Percentiles rank a stretch among this genome's conserved stretches.
phyloP scores from a whole-genome alignment of 2,797 vertebrate species.

The Sebastes trivittatus region DNA sequence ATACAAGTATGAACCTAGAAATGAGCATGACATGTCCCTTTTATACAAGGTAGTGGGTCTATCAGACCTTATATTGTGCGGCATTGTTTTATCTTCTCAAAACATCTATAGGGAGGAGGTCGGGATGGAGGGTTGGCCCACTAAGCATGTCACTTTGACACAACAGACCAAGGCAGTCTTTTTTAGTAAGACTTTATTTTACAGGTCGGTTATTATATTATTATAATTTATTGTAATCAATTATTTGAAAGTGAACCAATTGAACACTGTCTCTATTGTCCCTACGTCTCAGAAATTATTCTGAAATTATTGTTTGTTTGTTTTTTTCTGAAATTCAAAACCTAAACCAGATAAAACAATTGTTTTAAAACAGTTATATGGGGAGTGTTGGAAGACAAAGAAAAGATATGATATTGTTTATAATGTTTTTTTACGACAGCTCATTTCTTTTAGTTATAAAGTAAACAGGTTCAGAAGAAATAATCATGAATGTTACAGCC shows the following conservation, averaged over 20 bases:
- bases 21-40: too few relatives aligned
- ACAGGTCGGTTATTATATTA: not conserved
- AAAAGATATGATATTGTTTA: not conserved
- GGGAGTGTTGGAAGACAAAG: not conserved
- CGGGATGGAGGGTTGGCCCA: too few relatives aligned
- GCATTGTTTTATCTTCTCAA: not conserved
- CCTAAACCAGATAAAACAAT: too few relatives aligned
- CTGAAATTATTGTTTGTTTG: not conserved
- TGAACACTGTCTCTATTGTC: too few relatives aligned
- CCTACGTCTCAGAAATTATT: not conserved
- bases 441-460: not conserved
- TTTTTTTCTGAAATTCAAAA: not conserved
- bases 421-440: not conserved
- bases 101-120: not conserved
- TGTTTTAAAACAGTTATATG: not conserved
- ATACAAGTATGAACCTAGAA: too few relatives aligned
- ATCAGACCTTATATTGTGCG: not conserved
- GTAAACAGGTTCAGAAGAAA: not conserved
- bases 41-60: too few relatives aligned
- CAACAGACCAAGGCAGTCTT: not conserved
- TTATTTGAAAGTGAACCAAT: too few relatives aligned
- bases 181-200: not conserved
- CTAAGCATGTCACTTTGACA: not conserved
- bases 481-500: not conserved
- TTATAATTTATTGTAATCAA: too few relatives aligned